Base-by-base conservation (phyloP, 2,113 vertebrate species). In the Epinephelus moara region DNA sequence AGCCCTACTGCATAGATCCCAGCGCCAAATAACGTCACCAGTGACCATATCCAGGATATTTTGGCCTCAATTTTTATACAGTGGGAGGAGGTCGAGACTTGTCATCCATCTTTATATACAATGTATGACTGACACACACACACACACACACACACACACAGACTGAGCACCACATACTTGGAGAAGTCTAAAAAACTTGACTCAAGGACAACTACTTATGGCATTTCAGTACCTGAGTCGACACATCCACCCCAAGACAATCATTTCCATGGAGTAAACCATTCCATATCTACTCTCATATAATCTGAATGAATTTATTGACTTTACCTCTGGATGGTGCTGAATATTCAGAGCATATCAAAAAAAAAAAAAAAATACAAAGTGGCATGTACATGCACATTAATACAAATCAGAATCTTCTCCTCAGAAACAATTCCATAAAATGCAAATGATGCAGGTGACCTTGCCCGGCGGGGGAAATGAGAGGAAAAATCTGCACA, bases 391-490 rank as follows among this genome's bases (percentile, higher is more conserved):
- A 87, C 86, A 86, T 56, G 84, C 85, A 81, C 93, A 89, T 93
- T 94, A 89, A 94, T 92, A 91, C 87, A 93, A 94, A 93, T 93
- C 86, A 87, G 86, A 93, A 89, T 85, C 62, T 75, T 78, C 81
- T 71, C 81, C 81, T 88, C 77, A 49, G 68, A 93, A 91, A 93
- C 87, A 89, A 88, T 93, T 94, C 88, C 78, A 62, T 70, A 55
- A 91, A 89, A 94, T 94, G 91, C 93, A 93, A 95, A 95, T 94
- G 69, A 80, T 69, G 59, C 55, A 60, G 86, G 91, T 95, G 91
- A 95, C 94, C 94, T 95, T 95, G 92, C 86, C 81, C 80, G 5
- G 71, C 55, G 70, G 73, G 42, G 70, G 82, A 83, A 91, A 90
- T 82, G 72, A 92, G 77, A 78, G 75, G 79, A 70, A 86, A 82